Percentiles rank a stretch among this genome's conserved stretches.
Evolutionary conservation across 2,888 invertebrate genomes (phyloP).

Genomic region (Drosophila tanythrix): DNA sequence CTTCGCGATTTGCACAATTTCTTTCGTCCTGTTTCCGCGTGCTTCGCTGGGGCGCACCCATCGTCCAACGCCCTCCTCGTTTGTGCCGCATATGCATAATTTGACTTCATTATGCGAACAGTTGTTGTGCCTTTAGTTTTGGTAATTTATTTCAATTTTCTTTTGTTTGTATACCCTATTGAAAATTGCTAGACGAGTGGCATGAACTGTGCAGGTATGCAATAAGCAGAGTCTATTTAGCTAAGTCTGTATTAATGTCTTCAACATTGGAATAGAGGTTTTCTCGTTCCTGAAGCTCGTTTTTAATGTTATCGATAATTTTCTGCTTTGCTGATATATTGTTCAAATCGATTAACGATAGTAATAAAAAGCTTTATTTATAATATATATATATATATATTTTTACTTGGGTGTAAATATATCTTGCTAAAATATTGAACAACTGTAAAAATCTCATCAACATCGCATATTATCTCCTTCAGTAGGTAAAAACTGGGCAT

Average conservation of each 20-base stretch:
- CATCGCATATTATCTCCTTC: neutral
- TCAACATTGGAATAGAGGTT: neutral
- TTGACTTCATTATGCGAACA: slow-evolving; percentile 83
- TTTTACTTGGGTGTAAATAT: fast-evolving
- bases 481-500: neutral
- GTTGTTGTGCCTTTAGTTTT: slow-evolving; percentile 84
- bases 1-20: slow-evolving; percentile 79
- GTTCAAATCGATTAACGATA: neutral
- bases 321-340: neutral
- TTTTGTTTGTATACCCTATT: slow-evolving; percentile 7
- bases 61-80: slow-evolving; percentile 67
- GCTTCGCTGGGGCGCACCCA: slow-evolving; percentile 20
- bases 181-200: neutral
- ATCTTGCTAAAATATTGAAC: neutral
- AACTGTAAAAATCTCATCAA: neutral
- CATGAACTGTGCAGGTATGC: neutral
- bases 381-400: neutral
- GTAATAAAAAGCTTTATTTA: fast-evolving
- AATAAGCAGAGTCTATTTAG: fast-evolving
- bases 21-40: neutral
- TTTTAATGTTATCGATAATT: neutral
- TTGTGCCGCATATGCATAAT: slow-evolving; percentile 64
- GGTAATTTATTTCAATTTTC: slow-evolving; percentile 84
- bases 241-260: neutral
- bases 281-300: neutral